phyloP scores from a whole-genome alignment of 2,888 invertebrate species.

The Hymenopus coronatus region DNA sequence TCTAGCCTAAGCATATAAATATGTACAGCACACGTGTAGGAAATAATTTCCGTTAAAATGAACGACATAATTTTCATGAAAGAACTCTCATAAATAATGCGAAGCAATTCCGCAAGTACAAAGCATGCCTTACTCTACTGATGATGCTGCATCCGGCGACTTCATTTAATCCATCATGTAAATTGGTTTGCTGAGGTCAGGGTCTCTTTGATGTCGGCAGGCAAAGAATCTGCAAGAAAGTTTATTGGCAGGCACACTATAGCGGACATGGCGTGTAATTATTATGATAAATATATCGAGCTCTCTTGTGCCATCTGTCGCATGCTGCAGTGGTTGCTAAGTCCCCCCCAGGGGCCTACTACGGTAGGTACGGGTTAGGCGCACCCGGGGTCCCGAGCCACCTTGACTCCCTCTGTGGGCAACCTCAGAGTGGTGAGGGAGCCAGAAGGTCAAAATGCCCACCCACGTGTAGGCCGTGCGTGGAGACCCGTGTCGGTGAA shows the following conservation, averaged over 20 bases:
- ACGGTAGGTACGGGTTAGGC: too few species aligned
- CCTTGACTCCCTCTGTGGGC: too few species aligned
- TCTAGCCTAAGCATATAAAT: too few species aligned
- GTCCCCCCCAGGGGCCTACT: too few species aligned
- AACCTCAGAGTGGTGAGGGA: too few species aligned
- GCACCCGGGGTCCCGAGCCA: too few species aligned
- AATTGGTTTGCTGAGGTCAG: background rate
- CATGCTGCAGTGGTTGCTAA: background rate
- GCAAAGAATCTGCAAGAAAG: background rate
- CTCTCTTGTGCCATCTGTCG: background rate
- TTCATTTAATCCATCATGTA: background rate
- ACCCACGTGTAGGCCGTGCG: too few species aligned
- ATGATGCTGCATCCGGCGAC: background rate
- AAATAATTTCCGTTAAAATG: background rate
- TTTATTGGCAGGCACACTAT: background rate
- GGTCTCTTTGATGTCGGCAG: background rate
- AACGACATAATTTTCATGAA: background rate
- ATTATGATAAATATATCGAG: background rate
- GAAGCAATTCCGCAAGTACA: background rate
- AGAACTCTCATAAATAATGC: background rate
- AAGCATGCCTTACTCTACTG: background rate
- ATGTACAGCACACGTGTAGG: too few species aligned
- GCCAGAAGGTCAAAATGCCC: too few species aligned
- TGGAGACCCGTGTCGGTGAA: too few species aligned
- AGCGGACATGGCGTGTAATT: background rate